A percentile compares a stretch with the other conserved stretches of the same genome.
These are phyloP conservation scores for Operophtera brumata DNA, from an alignment of 2,888 invertebrate species.

Conservation along the genomic window DNA sequence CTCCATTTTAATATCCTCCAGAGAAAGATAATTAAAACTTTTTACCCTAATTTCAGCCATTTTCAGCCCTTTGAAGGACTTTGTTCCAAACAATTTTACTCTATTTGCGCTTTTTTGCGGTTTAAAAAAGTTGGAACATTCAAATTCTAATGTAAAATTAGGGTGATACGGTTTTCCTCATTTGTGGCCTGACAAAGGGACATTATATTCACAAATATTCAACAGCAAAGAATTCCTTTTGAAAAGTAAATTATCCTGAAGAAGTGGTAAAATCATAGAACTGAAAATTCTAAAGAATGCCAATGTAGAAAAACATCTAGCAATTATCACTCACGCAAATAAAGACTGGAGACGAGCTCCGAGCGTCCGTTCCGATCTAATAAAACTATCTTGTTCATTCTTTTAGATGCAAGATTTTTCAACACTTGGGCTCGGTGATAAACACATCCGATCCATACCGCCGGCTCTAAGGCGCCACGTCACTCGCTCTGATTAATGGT, in stretches of 20 bases:
- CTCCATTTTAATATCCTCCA: slow-evolving; percentile 32
- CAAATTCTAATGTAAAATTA: slow-evolving; percentile 27
- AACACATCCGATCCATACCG: background rate
- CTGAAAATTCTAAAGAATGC: too few relatives aligned
- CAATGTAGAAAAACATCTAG: too few relatives aligned
- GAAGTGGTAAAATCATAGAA: too few relatives aligned
- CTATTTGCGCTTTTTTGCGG: slow-evolving; percentile 36
- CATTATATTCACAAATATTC: background rate
- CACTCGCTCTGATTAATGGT: slow-evolving; percentile 10
- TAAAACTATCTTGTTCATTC: too few relatives aligned
- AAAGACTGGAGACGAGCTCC: background rate
- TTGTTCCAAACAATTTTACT: slow-evolving; percentile 36
- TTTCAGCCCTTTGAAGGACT: slow-evolving; percentile 36
- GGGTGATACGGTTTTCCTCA: slow-evolving; percentile 23
- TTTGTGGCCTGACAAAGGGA: slow-evolving; percentile 14
- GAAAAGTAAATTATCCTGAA: too few relatives aligned
- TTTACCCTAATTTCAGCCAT: slow-evolving; percentile 35
- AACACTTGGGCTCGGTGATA: too few relatives aligned
- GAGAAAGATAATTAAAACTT: slow-evolving; percentile 36
- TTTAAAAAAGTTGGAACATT: slow-evolving; percentile 27
- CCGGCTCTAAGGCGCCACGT: slow-evolving; percentile 4
- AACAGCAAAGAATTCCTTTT: background rate
- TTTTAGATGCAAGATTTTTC: too few relatives aligned
- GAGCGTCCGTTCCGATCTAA: too few relatives aligned
- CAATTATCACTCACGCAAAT: too few relatives aligned